A percentile compares a stretch with the other conserved stretches of the same genome.
Conservation (phyloP, 2,888 invertebrate genomes). For the Digitonthophagus gazella region DNA sequence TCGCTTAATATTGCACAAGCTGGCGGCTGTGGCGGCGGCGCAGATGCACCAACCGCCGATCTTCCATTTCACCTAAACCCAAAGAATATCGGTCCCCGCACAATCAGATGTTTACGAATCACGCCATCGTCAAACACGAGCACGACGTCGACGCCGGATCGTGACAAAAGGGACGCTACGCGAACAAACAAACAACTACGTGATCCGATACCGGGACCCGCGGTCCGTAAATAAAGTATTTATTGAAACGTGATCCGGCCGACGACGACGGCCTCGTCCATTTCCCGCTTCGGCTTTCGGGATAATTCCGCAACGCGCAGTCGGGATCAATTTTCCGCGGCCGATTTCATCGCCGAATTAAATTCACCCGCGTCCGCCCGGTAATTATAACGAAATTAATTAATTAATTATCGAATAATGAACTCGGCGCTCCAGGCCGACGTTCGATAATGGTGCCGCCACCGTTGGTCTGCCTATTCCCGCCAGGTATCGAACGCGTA, state of each 20-base stretch:
- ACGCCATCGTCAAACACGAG: conserved; percentile 14
- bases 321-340: background rate
- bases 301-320: background rate
- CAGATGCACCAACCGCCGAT: too few species aligned
- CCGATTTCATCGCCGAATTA: background rate
- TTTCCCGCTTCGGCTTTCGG: background rate
- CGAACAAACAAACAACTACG: conserved; percentile 14
- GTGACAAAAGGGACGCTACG: conserved; percentile 6
- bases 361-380: background rate
- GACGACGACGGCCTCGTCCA: background rate
- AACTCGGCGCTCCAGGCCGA: background rate
- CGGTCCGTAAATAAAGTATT: conserved; percentile 14
- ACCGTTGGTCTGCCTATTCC: background rate
- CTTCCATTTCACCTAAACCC: background rate
- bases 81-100: background rate
- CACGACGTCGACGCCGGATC: conserved; percentile 4
- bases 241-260: conserved; percentile 18
- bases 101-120: conserved; percentile 6
- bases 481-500: background rate
- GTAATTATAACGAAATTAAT: background rate
- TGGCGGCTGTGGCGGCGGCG: background rate
- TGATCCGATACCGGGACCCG: conserved; percentile 4
- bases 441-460: background rate
- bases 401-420: background rate
- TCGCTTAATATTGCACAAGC: background rate